Evolutionary conservation across 2,888 invertebrate species (phyloP).

Genomic region (Galerucella nymphaeae): DNA sequence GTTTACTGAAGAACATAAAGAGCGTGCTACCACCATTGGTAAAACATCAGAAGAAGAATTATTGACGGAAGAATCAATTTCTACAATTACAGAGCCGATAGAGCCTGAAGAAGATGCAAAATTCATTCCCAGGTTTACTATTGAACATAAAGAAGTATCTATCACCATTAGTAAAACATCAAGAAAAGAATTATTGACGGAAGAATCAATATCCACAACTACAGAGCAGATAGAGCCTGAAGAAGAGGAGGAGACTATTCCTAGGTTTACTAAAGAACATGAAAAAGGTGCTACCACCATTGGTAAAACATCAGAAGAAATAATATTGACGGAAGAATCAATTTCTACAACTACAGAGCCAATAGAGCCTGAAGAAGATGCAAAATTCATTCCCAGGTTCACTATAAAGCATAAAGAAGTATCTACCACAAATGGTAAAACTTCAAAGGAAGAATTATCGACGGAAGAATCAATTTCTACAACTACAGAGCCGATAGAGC

Average conservation of each 20-base stretch:
- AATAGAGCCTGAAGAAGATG: too few species aligned
- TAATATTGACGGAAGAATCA: neutral
- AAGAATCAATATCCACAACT: neutral
- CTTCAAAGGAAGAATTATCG: too few species aligned
- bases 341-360: neutral
- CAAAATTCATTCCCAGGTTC: too few species aligned
- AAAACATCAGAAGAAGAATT: too few species aligned
- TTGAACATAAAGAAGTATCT: neutral
- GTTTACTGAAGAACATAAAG: too few species aligned
- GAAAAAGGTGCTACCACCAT: neutral
- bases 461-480: neutral
- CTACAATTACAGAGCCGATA: neutral
- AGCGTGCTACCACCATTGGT: too few species aligned
- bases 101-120: neutral
- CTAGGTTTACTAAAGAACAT: neutral
- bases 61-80: neutral
- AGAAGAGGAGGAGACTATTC: neutral
- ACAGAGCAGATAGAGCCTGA: neutral
- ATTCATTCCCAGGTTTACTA: neutral
- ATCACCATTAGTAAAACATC: too few species aligned
- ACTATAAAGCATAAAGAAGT: too few species aligned
- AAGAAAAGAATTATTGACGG: too few species aligned
- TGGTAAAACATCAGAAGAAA: neutral
- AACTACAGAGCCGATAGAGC: too few species aligned
- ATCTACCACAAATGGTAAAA: too few species aligned